These are phyloP conservation scores for Propsilocerus akamusi DNA, from an alignment of 1,140 invertebrate genomes.

Conservation along the genomic window DNA sequence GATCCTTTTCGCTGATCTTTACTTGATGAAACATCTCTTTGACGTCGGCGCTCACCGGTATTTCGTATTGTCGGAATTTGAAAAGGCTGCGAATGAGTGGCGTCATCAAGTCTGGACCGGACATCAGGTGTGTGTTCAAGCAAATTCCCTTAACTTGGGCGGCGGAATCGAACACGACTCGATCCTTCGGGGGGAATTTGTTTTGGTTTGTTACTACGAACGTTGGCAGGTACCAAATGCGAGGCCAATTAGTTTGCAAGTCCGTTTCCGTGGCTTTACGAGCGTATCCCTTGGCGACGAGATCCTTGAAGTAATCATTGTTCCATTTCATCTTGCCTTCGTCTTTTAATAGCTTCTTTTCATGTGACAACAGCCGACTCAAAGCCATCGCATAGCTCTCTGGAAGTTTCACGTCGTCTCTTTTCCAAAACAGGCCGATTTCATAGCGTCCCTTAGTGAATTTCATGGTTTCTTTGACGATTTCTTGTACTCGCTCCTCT, in stretches of 20 bases:
- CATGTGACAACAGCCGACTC: constrained; percentile 1
- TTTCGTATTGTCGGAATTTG: constrained; percentile 3
- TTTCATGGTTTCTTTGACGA: neutral
- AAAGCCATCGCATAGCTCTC: constrained; percentile 5
- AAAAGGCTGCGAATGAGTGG: constrained; percentile 5
- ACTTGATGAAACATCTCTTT: constrained; percentile 8
- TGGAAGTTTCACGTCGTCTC: neutral
- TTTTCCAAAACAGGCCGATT: constrained; percentile 8
- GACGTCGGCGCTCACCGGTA: constrained; percentile 6
- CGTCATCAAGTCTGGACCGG: constrained; percentile 5
- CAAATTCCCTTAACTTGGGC: constrained; percentile 6
- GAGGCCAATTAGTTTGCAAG: neutral
- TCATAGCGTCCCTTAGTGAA: neutral
- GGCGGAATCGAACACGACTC: constrained; percentile 15
- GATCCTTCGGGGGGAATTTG: constrained; percentile 11
- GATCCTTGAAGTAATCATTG: neutral
- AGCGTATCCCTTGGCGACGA: neutral
- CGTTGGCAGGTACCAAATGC: constrained; percentile 14
- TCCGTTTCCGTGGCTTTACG: neutral
- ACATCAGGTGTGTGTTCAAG: neutral
- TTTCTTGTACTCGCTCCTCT: neutral
- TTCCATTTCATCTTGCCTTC: too few species aligned
- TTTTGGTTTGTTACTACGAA: constrained; percentile 13
- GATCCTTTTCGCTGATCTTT: constrained; percentile 2
- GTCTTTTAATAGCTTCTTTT: too few species aligned